A percentile compares a stretch with the other conserved stretches of the same genome.
Evolutionary conservation across 2,113 vertebrate genomes (phyloP).

Genomic region (Morone saxatilis): DNA sequence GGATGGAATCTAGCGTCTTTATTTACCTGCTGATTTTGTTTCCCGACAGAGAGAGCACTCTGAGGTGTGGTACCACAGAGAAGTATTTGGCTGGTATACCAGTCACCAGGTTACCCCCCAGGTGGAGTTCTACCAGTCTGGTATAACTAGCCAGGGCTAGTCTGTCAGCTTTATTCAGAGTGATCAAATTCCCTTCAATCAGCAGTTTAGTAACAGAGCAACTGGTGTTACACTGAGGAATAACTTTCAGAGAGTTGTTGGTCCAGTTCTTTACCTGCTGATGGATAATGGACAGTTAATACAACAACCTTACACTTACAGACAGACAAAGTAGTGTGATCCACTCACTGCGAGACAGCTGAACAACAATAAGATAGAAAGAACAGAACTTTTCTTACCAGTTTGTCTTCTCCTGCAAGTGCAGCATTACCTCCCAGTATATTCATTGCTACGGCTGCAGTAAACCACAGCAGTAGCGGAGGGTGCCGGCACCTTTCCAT

Average conservation of each 20-base stretch:
- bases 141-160: slow-evolving; percentile 77
- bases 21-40: slow-evolving; percentile 82
- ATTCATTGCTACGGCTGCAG: background rate
- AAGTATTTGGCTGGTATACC: slow-evolving; percentile 82
- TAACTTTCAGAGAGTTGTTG: slow-evolving; percentile 69
- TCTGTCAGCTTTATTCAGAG: slow-evolving; percentile 65
- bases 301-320: background rate
- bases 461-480: slow-evolving; percentile 41
- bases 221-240: slow-evolving; percentile 58
- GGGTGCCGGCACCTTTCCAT: slow-evolving; percentile 10
- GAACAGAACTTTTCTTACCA: slow-evolving; percentile 19
- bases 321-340: background rate
- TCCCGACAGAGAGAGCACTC: slow-evolving; percentile 83
- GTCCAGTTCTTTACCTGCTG: slow-evolving; percentile 50
- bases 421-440: background rate
- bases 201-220: slow-evolving; percentile 32
- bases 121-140: slow-evolving; percentile 82
- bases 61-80: slow-evolving; percentile 76
- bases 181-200: slow-evolving; percentile 39
- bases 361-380: background rate
- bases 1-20: too few relatives aligned
- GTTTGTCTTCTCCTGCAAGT: background rate
- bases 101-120: slow-evolving; percentile 82
- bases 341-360: background rate
- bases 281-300: background rate